Percentiles rank a stretch among this genome's conserved stretches.
Evolutionary conservation across 2,113 vertebrate genomes (phyloP).

Genomic region (Reinhardtius hippoglossoides): DNA sequence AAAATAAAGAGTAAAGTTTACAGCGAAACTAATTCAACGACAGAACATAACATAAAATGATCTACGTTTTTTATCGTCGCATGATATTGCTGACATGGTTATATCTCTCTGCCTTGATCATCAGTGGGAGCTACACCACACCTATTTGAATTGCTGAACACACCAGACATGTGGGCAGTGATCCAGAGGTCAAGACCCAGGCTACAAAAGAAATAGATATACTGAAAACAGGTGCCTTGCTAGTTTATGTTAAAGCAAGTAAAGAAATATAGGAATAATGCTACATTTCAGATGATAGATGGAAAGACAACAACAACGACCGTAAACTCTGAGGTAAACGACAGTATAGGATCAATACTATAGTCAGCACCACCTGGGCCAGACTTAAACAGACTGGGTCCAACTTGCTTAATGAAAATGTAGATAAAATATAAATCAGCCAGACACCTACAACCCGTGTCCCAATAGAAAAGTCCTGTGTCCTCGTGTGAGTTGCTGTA

Average conservation of each 20-base stretch:
- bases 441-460: background rate
- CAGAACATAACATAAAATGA: no score
- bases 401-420: no score
- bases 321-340: background rate
- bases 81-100: background rate
- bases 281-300: no score
- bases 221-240: no score
- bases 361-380: no score
- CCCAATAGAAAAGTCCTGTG: background rate
- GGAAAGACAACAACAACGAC: background rate
- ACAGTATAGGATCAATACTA: no score
- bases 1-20: no score
- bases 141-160: background rate
- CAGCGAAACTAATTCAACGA: no score
- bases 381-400: no score
- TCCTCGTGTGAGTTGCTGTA: conserved; percentile 28
- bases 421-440: background rate
- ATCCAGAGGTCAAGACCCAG: no score
- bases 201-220: no score
- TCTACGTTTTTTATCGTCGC: no score
- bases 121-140: background rate
- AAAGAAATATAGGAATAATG: background rate
- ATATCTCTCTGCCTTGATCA: background rate
- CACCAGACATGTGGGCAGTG: background rate
- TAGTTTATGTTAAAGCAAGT: background rate